Evolutionary conservation across 2,113 vertebrate genomes (phyloP).

Genomic region (Austrofundulus limnaeus): DNA sequence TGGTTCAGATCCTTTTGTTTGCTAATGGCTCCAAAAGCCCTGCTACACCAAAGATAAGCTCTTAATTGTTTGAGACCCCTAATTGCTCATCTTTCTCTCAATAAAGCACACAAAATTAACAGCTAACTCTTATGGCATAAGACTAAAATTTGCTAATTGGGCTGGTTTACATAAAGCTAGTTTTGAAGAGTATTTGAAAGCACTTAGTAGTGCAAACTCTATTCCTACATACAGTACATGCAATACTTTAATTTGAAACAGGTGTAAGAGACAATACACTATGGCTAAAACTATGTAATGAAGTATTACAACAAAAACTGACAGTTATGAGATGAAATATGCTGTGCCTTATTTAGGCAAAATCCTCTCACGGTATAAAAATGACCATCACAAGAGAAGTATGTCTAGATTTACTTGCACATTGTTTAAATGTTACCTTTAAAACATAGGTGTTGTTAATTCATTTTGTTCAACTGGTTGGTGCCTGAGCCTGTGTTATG

Average conservation of each 20-base stretch:
- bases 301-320: too few relatives aligned
- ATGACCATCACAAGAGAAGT: too few relatives aligned
- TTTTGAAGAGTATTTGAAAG: not conserved
- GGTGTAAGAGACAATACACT: not conserved
- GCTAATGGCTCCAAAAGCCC: not conserved
- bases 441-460: too few relatives aligned
- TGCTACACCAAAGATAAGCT: not conserved
- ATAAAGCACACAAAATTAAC: not conserved
- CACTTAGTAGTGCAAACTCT: too few relatives aligned
- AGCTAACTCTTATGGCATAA: not conserved
- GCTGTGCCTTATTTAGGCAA: too few relatives aligned
- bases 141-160: not conserved
- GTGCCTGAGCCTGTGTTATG: too few relatives aligned
- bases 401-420: too few relatives aligned
- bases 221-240: too few relatives aligned
- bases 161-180: not conserved
- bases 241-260: not conserved
- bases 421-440: too few relatives aligned
- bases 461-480: too few relatives aligned
- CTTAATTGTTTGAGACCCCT: not conserved
- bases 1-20: not conserved
- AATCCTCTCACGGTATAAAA: too few relatives aligned
- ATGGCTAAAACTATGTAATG: not conserved
- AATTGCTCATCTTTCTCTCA: not conserved
- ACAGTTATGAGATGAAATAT: too few relatives aligned